Percentiles rank a stretch among this genome's conserved stretches.
These are phyloP conservation scores for Lasioglossum calceatum DNA, from an alignment of 2,888 invertebrate genomes.

Conservation along the genomic window DNA sequence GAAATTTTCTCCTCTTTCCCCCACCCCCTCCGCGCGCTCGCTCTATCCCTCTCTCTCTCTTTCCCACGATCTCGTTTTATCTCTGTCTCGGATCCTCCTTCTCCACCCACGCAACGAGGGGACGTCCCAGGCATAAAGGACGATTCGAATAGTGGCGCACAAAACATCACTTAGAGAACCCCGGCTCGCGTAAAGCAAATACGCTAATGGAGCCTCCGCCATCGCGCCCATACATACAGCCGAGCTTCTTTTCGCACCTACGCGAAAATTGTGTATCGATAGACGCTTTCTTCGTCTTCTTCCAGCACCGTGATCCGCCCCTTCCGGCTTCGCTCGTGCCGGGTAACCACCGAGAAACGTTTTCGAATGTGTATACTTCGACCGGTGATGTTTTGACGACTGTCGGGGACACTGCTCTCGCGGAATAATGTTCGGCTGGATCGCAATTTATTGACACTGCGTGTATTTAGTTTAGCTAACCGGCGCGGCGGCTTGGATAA, in stretches of 20 bases:
- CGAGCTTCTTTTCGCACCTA: constrained; percentile 72
- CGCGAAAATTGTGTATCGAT: constrained; percentile 61
- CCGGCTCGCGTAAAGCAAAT: constrained; percentile 79
- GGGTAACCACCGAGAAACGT: constrained; percentile 41
- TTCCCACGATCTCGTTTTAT: neutral
- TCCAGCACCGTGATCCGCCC: constrained; percentile 9
- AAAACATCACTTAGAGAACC: constrained; percentile 82
- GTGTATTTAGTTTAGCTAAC: neutral
- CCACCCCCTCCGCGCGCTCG: neutral
- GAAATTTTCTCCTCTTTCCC: constrained; percentile 32
- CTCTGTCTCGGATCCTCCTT: neutral
- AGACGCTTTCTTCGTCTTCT: constrained; percentile 24
- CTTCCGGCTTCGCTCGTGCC: neutral
- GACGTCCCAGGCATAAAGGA: constrained; percentile 69
- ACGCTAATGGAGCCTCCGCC: constrained; percentile 81
- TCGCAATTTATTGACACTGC: neutral
- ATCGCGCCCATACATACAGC: constrained; percentile 56
- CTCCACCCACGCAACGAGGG: constrained; percentile 18
- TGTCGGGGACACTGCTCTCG: constrained; percentile 70
- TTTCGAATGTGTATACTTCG: constrained; percentile 59
- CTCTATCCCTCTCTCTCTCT: constrained; percentile 16
- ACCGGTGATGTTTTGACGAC: constrained; percentile 62
- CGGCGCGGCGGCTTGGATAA: neutral
- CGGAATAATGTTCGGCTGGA: neutral
- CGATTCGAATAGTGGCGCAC: constrained; percentile 78